Percentiles rank a stretch among this genome's conserved stretches.
Conservation (phyloP, 2,113 vertebrate genomes). For the Podiceps cristatus region DNA sequence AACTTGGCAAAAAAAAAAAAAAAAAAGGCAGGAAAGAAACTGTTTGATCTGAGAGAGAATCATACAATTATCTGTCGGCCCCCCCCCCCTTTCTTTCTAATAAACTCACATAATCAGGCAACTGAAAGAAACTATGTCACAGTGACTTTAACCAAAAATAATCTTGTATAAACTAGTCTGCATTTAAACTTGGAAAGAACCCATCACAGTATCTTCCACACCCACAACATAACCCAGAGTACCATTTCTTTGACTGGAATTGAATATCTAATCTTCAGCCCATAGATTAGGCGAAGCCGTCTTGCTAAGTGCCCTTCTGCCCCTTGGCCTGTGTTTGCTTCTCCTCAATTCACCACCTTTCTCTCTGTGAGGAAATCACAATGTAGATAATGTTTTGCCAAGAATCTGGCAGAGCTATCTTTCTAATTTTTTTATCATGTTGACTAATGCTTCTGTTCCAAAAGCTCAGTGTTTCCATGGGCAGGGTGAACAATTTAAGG, state of each 20-base stretch:
- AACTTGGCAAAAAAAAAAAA: conserved; percentile 20
- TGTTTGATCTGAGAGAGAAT: conserved; percentile 24
- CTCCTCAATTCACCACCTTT: conserved; percentile 66
- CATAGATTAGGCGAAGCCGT: conserved; percentile 17
- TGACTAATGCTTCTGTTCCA: conserved; percentile 53
- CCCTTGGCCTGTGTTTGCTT: conserved; percentile 48
- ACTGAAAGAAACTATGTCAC: conserved; percentile 44
- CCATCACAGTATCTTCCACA: conserved; percentile 35
- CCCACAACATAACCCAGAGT: conserved; percentile 46
- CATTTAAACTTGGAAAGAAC: conserved; percentile 62
- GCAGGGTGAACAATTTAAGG: neutral
- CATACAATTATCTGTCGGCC: neutral
- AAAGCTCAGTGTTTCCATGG: conserved; percentile 37
- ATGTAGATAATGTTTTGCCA: conserved; percentile 60
- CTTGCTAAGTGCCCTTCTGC: conserved; percentile 35
- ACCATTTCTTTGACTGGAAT: conserved; percentile 60
- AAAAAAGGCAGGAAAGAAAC: neutral
- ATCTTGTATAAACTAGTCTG: conserved; percentile 50
- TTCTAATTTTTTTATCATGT: neutral
- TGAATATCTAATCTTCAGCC: conserved; percentile 61
- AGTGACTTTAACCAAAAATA: conserved; percentile 62
- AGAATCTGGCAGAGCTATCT: conserved; percentile 51
- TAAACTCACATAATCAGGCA: conserved; percentile 25
- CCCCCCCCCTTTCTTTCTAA: neutral
- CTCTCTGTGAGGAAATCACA: conserved; percentile 54